Evolutionary conservation across 2,797 vertebrate species (phyloP).

Genomic region (Onychomys torridus): DNA sequence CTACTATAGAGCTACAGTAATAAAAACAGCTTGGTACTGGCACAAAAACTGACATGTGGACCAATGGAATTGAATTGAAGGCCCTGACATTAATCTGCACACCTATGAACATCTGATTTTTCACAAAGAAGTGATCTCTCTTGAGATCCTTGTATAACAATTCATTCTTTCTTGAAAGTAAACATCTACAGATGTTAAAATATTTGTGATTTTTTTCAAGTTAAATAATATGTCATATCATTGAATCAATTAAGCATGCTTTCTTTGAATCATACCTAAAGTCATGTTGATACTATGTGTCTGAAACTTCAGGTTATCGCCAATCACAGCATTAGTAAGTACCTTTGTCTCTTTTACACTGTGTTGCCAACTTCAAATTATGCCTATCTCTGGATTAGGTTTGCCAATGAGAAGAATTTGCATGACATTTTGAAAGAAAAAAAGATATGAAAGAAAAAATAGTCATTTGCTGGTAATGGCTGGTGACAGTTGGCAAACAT

Average conservation of each 20-base stretch:
- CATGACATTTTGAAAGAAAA: not conserved
- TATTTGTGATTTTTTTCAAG: slow-evolving; percentile 37
- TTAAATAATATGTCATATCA: not conserved
- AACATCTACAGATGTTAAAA: slow-evolving; percentile 56
- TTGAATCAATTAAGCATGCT: not conserved
- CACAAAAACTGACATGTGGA: no score
- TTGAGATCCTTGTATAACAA: slow-evolving; percentile 22
- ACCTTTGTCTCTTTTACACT: slow-evolving; percentile 13
- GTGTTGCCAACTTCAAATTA: not conserved
- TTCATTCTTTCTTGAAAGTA: slow-evolving; percentile 45
- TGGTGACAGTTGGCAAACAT: not conserved
- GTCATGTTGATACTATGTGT: not conserved
- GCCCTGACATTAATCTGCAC: no score
- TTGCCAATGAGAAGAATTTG: not conserved
- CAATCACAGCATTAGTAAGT: not conserved
- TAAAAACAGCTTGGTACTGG: no score
- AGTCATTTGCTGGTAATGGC: not conserved
- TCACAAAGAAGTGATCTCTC: not conserved
- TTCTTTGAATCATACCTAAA: slow-evolving; percentile 59
- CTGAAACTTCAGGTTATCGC: slow-evolving; percentile 10
- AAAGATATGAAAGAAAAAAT: not conserved
- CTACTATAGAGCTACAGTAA: no score
- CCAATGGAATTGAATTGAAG: no score
- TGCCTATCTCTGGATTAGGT: not conserved
- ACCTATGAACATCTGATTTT: no score